Evolutionary conservation across 2,113 vertebrate genomes (phyloP).

Genomic region (Albula glossodonta): DNA sequence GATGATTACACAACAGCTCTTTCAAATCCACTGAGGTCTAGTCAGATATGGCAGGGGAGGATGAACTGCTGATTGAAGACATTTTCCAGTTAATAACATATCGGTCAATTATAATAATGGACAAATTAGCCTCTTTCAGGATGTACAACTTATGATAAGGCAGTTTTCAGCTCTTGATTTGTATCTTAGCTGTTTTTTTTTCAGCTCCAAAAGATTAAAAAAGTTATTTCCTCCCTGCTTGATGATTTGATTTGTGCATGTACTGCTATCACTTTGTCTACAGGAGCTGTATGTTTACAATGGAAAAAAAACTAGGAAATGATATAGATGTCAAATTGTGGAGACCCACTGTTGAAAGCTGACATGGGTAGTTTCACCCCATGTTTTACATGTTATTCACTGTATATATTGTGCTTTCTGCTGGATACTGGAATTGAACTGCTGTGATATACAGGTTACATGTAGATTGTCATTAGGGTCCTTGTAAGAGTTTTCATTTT

Average conservation of each 20-base stretch:
- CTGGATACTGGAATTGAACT: background rate
- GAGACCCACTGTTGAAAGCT: background rate
- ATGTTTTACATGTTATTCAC: background rate
- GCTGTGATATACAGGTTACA: background rate
- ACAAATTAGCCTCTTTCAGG: background rate
- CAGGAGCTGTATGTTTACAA: background rate
- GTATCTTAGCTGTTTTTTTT: background rate
- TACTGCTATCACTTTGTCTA: background rate
- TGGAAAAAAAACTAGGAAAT: background rate
- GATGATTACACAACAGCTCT: conserved; percentile 3
- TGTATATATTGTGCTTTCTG: background rate
- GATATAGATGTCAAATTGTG: background rate
- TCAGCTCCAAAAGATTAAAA: background rate
- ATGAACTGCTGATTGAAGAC: background rate
- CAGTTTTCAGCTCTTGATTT: background rate
- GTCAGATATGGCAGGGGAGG: background rate
- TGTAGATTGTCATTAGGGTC: background rate
- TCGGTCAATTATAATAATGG: background rate
- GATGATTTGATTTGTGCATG: background rate
- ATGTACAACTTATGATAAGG: background rate
- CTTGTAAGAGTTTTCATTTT: background rate
- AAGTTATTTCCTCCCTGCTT: background rate
- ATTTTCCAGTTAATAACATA: background rate
- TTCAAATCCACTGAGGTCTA: background rate
- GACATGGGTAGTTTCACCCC: background rate